These are phyloP conservation scores for Catamblyrhynchus diadema DNA, from an alignment of 2,797 vertebrate species.

Conservation along the genomic window DNA sequence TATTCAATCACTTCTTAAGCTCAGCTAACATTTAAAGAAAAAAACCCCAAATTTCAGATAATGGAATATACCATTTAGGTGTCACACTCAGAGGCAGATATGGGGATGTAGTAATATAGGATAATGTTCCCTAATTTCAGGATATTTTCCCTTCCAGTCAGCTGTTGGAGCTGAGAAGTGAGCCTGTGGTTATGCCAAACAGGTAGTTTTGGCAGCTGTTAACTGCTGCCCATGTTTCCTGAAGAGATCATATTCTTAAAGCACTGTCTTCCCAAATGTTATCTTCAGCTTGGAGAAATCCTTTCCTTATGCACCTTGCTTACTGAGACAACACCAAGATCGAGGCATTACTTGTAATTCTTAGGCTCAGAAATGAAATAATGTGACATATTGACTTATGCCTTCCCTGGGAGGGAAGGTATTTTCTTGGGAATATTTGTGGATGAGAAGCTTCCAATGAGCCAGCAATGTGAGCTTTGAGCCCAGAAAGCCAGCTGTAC, in stretches of 20 bases:
- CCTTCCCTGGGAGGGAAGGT: background rate
- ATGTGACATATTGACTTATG: background rate
- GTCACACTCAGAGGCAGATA: background rate
- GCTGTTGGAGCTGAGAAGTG: background rate
- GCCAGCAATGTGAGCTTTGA: background rate
- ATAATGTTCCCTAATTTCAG: background rate
- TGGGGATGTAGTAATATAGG: background rate
- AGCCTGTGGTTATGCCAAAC: background rate
- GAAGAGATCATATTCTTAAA: background rate
- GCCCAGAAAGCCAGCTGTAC: background rate
- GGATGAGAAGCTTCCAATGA: background rate
- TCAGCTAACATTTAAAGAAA: background rate
- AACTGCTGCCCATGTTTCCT: background rate
- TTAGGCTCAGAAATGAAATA: background rate
- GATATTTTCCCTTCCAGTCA: background rate
- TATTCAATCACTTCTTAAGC: background rate
- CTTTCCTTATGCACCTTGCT: background rate
- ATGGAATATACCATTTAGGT: background rate
- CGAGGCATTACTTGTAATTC: background rate
- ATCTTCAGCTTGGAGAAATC: background rate
- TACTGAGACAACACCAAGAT: background rate
- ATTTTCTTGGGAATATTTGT: background rate
- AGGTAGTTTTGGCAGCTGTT: background rate
- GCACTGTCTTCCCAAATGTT: background rate
- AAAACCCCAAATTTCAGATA: fast-evolving